Conservation (phyloP, 2,888 invertebrate genomes). For the Caenorhabditis wallacei region DNA sequence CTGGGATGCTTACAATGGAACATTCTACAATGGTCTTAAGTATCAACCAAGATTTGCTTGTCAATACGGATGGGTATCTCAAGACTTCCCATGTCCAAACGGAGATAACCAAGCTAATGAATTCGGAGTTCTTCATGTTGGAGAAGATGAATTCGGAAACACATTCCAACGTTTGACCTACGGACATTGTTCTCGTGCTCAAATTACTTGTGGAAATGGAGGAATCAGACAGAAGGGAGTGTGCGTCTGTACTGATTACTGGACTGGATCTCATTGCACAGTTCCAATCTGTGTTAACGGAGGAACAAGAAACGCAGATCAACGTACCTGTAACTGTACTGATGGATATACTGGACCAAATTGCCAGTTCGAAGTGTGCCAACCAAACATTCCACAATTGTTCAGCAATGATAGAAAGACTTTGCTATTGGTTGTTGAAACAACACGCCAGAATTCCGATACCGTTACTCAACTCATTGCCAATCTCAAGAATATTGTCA, state of each 20-base stretch:
- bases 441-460: slow-evolving; percentile 58
- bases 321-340: slow-evolving; percentile 69
- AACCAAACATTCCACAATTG: slow-evolving; percentile 39
- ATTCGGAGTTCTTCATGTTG: slow-evolving; percentile 70
- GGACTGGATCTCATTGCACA: slow-evolving; percentile 71
- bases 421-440: slow-evolving; percentile 69
- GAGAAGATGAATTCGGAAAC: slow-evolving; percentile 78
- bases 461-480: slow-evolving; percentile 60
- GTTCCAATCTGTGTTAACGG: slow-evolving; percentile 76
- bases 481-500: slow-evolving; percentile 59
- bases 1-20: slow-evolving; percentile 68
- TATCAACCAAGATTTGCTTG: slow-evolving; percentile 69
- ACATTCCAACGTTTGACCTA: slow-evolving; percentile 76
- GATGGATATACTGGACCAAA: slow-evolving; percentile 70
- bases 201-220: slow-evolving; percentile 72
- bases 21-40: slow-evolving; percentile 72
- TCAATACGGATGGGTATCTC: slow-evolving; percentile 70
- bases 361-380: slow-evolving; percentile 69
- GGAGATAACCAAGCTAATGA: slow-evolving; percentile 62
- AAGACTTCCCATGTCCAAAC: slow-evolving; percentile 75
- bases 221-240: slow-evolving; percentile 74
- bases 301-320: slow-evolving; percentile 69
- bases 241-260: slow-evolving; percentile 77
- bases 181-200: slow-evolving; percentile 65
- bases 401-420: slow-evolving; percentile 68